Evolutionary conservation across 2,113 vertebrate genomes (phyloP), one percentile per base, ranked within the genome.

Genomic region (Campylorhamphus procurvoides): DNA sequence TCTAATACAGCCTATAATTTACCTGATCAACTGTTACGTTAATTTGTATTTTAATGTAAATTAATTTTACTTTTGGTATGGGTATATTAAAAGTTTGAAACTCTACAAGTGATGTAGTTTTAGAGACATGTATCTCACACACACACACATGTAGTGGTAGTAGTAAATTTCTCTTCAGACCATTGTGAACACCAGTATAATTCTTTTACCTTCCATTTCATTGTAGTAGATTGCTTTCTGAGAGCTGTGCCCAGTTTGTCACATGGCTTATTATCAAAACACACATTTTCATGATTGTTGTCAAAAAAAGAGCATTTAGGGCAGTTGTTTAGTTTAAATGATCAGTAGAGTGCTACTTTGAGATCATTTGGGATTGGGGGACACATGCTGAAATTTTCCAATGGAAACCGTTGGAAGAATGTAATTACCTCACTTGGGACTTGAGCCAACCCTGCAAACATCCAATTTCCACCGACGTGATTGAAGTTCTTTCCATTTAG

Each of bases 401-500:
- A 15, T 90, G 93, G 93, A 91, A 95, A 64, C 76, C 0, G 0
- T 84, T 94, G 82, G 79, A 95, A 91, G 85, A 92, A 94, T 89
- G 85, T 83, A 95, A 97, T 97, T 96, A 69, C 88, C 81, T 96
- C 96, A 84, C 67, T 87, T 95, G 96, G 96, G 93, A 97, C 76
- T 91, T 95, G 52, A 87, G 91, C 91, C 96, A 95, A 95, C 40
- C 55, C 64, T 94, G 59, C 94, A 96, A 94, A 94, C 87, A 97
- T 97, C 74, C 68, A 83, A 78, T 93, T 96, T 95, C 93, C 85
- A 81, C 85, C 87, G 47, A 96, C 91, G 85, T 84, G 91, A 95
- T 96, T 92, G 91, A 94, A 88, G 59, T 84, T 95, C 80, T 96
- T 96, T 95, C 94, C 77, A 94, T 97, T 97, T 97, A 94, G 73